Evolutionary conservation across 2,888 invertebrate genomes (phyloP), one percentile per base, ranked within the genome.

Genomic region (Calameuta filiformis): DNA sequence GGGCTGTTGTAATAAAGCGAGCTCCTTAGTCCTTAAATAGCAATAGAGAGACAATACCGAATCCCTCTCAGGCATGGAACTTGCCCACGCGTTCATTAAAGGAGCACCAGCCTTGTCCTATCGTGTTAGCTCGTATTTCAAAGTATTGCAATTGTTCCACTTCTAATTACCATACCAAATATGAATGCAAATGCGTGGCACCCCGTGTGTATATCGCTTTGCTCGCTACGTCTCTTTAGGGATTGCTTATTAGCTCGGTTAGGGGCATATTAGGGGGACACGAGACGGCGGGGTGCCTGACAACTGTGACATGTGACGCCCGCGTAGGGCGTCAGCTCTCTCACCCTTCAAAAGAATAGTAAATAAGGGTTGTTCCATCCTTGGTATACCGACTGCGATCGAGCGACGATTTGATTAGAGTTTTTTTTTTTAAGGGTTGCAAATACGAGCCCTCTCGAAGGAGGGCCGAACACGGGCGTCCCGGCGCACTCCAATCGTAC

Each of bases 141-240:
- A 78, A 79, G 81, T 81, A 85, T 85, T 86, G 83, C 87, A 87
- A 90, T 90, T 89, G 89, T 89, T 87, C 85, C 82, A 81, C 82
- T 77, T 85, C 87, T 90, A 91, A 91, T 90, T 90, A 91, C 89
- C 89, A 90, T 90, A 87, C 88, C 87, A 88, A 89, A 90, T 89
- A 90, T 88, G 88, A 90, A 90, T 90, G 89, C 87, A 88, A 89
- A 89, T 89, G 83, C 79, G 79, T 77, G 77, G 76, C 76, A 69
- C 79, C 79, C 83, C 71, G 68, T 76, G 77, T 81, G 80, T 83
- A 80, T 84, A 81, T 83, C 83, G 82, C 81, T 84, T 88, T 85
- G 85, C 85, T 84, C 84, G 83, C 83, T 84, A 69, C 40, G 85
- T 86, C 87, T 87, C 86, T 89, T 88, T 82, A 86, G 85, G 88